Base-by-base conservation (phyloP, 2,888 invertebrate genomes). In the Habroteleia sp. region DNA sequence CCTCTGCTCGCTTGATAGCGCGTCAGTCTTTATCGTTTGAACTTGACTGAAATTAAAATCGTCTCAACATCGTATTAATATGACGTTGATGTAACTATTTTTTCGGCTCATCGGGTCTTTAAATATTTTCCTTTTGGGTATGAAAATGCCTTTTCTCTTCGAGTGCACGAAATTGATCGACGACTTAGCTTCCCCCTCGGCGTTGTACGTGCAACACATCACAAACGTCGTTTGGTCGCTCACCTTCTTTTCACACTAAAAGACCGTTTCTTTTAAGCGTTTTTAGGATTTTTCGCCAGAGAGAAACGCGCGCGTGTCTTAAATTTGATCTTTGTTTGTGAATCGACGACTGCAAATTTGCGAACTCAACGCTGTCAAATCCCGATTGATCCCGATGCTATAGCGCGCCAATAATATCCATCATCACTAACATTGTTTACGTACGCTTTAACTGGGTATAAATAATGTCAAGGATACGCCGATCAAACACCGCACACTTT, bases 71-170 rank as follows among this genome's bases (percentile, higher is more conserved):
- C 84, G 84, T 85, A 83, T 81, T 65, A 83, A 82, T 71, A 85
- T 73, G 60, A 83, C 81, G 80, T 81, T 84, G 79, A 16, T 3
- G 10, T 14, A 8, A 73, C n/a, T 77, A 83, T 79, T 82, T 83
- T 79, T 82, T 68, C 80, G 80, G 80, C 79, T 84, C 84, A 83
- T 85, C 79, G 90, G 93, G 92, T 94, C 94, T 92, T 93, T 95
- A 91, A 93, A 94, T 94, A 96, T 95, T 91, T 94, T 94, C 91
- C 93, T 93, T 82, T 94, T 94, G 90, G 95, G 94, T 92, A 95
- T 94, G 90, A 94, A 93, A 91, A 95, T 94, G 91, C 94, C 95
- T 94, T 95, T 96, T 93, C 94, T 93, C 89, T 95, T 94, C 79
- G 94, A 94, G 89, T 94, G 93, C 82, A 93, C 90, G 85, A 93